These are phyloP conservation scores for Silurus asotus DNA, from an alignment of 2,113 vertebrate species.

Conservation along the genomic window DNA sequence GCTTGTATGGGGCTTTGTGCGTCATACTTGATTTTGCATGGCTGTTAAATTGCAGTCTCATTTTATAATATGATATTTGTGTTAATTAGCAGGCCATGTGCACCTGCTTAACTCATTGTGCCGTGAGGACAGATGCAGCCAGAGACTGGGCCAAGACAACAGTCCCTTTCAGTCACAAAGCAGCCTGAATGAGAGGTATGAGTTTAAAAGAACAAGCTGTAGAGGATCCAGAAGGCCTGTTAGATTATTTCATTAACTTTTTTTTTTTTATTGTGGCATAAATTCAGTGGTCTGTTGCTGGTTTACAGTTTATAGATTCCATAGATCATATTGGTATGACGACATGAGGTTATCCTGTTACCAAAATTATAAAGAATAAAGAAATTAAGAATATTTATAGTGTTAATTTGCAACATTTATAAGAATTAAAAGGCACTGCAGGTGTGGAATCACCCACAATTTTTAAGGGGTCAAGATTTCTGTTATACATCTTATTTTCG, in stretches of 20 bases:
- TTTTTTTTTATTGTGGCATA: not conserved
- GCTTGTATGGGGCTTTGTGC: not conserved
- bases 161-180: conserved; percentile 78
- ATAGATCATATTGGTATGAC: not conserved
- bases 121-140: conserved; percentile 81
- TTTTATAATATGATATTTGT: not conserved
- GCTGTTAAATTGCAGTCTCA: not conserved
- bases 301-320: not conserved
- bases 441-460: not conserved
- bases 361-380: too few species aligned
- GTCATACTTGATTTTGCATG: not conserved
- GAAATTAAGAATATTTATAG: not conserved
- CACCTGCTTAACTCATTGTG: conserved; percentile 86
- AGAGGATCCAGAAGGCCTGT: too few species aligned
- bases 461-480: not conserved
- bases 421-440: not conserved
- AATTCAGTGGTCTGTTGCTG: not conserved
- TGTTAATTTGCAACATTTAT: not conserved
- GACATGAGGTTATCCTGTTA: not conserved
- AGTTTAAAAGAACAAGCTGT: not conserved
- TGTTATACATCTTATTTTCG: not conserved
- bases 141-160: conserved; percentile 66
- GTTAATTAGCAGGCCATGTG: conserved; percentile 76
- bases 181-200: conserved; percentile 81
- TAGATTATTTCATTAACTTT: not conserved